These are phyloP conservation scores for Pecten maximus DNA, from an alignment of 2,888 invertebrate species.

Conservation along the genomic window DNA sequence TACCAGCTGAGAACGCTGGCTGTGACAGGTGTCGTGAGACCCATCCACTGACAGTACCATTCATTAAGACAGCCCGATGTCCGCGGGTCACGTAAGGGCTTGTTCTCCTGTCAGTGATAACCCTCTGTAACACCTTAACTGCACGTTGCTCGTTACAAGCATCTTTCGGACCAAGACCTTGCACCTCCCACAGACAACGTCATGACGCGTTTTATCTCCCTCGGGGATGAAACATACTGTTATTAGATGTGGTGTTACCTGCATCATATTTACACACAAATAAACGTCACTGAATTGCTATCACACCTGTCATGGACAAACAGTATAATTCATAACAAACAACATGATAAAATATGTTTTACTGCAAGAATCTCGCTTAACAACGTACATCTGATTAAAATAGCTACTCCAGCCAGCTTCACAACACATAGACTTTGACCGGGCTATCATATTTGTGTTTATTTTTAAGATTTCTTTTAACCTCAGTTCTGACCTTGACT, in stretches of 20 bases:
- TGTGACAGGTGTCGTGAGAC: background rate
- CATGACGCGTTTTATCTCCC: background rate
- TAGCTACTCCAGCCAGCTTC: background rate
- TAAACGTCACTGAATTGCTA: background rate
- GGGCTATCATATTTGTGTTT: background rate
- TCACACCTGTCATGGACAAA: background rate
- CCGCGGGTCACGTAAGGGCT: background rate
- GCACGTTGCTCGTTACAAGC: background rate
- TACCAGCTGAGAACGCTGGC: background rate
- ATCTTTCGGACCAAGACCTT: conserved; percentile 16
- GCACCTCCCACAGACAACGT: conserved; percentile 25
- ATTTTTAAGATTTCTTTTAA: background rate
- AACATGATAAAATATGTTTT: background rate
- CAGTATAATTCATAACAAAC: background rate
- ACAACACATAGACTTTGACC: background rate
- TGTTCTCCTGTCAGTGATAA: background rate
- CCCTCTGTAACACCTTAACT: background rate
- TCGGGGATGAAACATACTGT: background rate
- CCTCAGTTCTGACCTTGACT: background rate
- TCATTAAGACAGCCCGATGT: background rate
- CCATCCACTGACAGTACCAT: background rate
- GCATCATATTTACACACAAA: conserved; percentile 1
- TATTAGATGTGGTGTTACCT: background rate
- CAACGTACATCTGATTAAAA: background rate
- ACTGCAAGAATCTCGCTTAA: background rate